Conservation (phyloP, 2,113 vertebrate genomes). For the Amphiprion ocellaris region DNA sequence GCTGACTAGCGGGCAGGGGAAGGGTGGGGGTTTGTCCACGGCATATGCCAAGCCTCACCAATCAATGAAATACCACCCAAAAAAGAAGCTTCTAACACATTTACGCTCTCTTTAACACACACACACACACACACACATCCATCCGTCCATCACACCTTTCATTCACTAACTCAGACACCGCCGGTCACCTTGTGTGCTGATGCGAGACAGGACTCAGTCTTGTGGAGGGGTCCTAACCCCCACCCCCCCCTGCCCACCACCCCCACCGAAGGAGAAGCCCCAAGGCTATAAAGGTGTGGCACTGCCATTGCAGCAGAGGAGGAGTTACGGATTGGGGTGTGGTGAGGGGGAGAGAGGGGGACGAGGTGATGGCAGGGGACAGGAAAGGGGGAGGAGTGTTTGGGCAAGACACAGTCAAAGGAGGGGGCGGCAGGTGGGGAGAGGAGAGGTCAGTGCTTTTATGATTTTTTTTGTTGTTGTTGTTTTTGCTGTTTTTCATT, state of each 20-base stretch:
- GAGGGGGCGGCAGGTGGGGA: slow-evolving; percentile 56
- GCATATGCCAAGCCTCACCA: slow-evolving; percentile 69
- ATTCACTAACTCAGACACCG: slow-evolving; percentile 43
- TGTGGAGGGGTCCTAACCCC: slow-evolving; percentile 18
- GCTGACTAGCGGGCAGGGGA: slow-evolving; percentile 69
- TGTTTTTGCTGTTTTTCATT: slow-evolving; percentile 55
- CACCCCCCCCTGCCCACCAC: slow-evolving; percentile 28
- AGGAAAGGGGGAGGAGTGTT: slow-evolving; percentile 38
- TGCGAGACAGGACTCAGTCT: slow-evolving; percentile 48
- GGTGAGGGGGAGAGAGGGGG: neutral
- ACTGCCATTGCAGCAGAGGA: slow-evolving; percentile 58
- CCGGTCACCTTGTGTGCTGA: slow-evolving; percentile 30
- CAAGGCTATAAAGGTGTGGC: slow-evolving; percentile 35
- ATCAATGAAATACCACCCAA: slow-evolving; percentile 43
- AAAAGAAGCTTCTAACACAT: neutral
- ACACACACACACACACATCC: slow-evolving; percentile 10
- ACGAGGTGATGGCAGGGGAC: slow-evolving; percentile 3
- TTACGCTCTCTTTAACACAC: neutral
- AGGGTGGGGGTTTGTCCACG: slow-evolving; percentile 41
- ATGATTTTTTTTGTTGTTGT: slow-evolving; percentile 35
- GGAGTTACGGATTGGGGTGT: slow-evolving; percentile 47
- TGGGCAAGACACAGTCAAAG: slow-evolving; percentile 76
- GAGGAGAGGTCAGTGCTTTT: slow-evolving; percentile 71
- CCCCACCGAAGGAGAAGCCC: slow-evolving; percentile 44
- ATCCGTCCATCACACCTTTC: slow-evolving; percentile 32